Conservation (phyloP, 2,113 vertebrate genomes). For the Lophura nycthemera region DNA sequence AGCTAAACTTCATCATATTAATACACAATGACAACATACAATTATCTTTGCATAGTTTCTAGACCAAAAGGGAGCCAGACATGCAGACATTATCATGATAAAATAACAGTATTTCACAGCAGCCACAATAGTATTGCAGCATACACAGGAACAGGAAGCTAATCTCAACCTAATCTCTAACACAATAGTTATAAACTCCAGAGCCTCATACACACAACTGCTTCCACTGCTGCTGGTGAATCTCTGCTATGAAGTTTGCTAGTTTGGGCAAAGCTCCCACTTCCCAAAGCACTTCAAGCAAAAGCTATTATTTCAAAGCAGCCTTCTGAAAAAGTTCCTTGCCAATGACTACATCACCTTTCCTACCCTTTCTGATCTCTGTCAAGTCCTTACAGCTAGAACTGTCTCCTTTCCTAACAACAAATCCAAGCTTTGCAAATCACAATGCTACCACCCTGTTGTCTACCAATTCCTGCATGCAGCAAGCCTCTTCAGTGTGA, state of each 20-base stretch:
- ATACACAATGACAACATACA: not conserved
- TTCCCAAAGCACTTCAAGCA: not conserved
- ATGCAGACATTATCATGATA: not conserved
- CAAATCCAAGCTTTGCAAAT: conserved; percentile 6
- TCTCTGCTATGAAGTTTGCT: conserved; percentile 17
- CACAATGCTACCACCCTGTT: not conserved
- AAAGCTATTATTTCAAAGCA: conserved; percentile 32
- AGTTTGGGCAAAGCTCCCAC: conserved; percentile 41
- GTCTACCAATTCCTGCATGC: not conserved
- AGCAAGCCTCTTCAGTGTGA: conserved; percentile 61
- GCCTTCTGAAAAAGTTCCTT: conserved; percentile 35
- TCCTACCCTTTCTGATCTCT: not conserved
- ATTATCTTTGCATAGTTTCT: not conserved
- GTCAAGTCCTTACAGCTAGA: not conserved
- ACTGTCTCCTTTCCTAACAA: not conserved
- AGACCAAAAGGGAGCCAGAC: not conserved
- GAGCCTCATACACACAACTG: not conserved
- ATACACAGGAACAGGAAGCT: not conserved
- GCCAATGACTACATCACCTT: not conserved
- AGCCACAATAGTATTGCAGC: not conserved
- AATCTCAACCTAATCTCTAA: conserved; percentile 3
- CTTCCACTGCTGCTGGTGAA: conserved; percentile 6
- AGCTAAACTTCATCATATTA: not conserved
- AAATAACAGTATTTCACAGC: not conserved
- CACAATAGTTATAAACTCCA: conserved; percentile 31